Evolutionary conservation across 1,140 invertebrate genomes (phyloP).

Genomic region (Ips nitidus): DNA sequence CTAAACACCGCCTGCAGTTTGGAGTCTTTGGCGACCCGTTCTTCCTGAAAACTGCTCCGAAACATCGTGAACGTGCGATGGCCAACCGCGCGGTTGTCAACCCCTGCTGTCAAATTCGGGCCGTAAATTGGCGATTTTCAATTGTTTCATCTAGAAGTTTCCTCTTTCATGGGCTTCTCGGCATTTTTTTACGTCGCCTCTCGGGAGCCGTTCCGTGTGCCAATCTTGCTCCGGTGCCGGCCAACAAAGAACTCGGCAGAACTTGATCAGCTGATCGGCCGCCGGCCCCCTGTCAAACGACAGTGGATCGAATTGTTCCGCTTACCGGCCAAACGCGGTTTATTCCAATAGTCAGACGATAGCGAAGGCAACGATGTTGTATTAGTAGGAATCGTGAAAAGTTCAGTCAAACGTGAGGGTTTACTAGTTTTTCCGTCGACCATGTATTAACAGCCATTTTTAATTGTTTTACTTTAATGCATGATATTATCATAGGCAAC

Average conservation of each 20-base stretch:
- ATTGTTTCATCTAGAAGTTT: slow-evolving; percentile 9
- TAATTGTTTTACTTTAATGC: no score
- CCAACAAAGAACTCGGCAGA: slow-evolving; percentile 42
- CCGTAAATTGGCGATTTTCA: slow-evolving; percentile 2
- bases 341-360: background rate
- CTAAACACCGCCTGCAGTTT: slow-evolving; percentile 46
- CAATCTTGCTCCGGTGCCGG: slow-evolving; percentile 33
- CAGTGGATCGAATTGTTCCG: background rate
- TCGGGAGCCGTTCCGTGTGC: slow-evolving; percentile 7
- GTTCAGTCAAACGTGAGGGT: no score
- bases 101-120: slow-evolving; percentile 22
- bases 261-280: slow-evolving; percentile 45
- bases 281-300: slow-evolving; percentile 28
- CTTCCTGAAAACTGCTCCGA: slow-evolving; percentile 43
- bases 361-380: background rate
- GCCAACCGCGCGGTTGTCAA: slow-evolving; percentile 9
- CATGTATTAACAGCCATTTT: no score
- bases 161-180: slow-evolving; percentile 27
- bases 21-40: slow-evolving; percentile 38
- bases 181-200: slow-evolving; percentile 17
- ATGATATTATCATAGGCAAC: no score
- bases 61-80: slow-evolving; percentile 34
- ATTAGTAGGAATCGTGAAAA: background rate
- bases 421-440: no score
- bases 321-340: slow-evolving; percentile 15